Evolutionary conservation across 2,797 vertebrate genomes (phyloP), one percentile per base, ranked within the genome.

Genomic region (Cephalopachus bancanus): DNA sequence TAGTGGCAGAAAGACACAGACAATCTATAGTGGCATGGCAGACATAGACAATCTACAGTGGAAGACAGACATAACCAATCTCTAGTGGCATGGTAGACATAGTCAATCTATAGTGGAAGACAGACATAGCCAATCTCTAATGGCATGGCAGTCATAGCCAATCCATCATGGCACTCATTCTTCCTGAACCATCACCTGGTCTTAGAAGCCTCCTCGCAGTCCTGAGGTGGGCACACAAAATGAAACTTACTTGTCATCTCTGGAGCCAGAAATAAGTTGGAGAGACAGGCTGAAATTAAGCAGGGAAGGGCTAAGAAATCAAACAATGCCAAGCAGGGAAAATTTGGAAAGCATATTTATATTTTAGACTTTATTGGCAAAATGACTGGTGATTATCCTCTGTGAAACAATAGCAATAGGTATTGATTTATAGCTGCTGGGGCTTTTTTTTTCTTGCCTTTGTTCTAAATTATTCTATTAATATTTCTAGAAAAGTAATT

Each of bases 401-500:
- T 64, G 62, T 28, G 81, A 92, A 62, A 74, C 16, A 69, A 12
- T 30, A 30, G 33, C 49, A 37, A 9, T 83, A 16, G 20, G 1
- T 92, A 64, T 80, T 88, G 53, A 84, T 89, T 20, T 93, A 14
- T 75, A 85, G 64, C 88, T 71, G 24, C 57, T 57, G 8, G 37
- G 37, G 37, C 37, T 24, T 55, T 5, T 37, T 30, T 89, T 74
- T 86, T 67, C 65, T 20, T 19, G 20, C 3, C 20, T 53, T 85
- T 84, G 28, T 62, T 94, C 33, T 92, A 78, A 89, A 83, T 80
- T 88, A 44, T 51, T 19, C 64, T 67, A 22, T 69, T 93, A 76
- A 28, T 79, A 44, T 80, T 94, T 89, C 33, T 92, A 71, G 51
- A 49, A 89, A 91, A 83, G 51, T 53, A 57, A 95, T 92, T 92